Percentiles rank a stretch among this genome's conserved stretches.
Conservation (phyloP, 2,888 invertebrate genomes). For the Cartodere bifasciata region DNA sequence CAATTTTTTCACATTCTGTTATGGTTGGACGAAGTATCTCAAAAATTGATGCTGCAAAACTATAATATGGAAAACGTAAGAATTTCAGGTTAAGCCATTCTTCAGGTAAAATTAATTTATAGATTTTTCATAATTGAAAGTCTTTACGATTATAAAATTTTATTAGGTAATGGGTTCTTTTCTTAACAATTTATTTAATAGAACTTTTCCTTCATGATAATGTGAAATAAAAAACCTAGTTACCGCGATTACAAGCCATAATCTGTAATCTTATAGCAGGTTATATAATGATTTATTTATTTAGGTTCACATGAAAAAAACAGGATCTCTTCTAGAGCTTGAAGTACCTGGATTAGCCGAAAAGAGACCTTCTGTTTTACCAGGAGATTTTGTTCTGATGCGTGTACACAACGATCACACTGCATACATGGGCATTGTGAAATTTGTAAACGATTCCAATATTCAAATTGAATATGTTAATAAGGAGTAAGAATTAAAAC, state of each 20-base stretch:
- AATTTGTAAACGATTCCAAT: conserved; percentile 30
- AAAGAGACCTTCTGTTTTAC: conserved; percentile 51
- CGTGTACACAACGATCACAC: conserved; percentile 26
- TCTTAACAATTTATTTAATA: too few relatives aligned
- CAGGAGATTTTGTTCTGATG: conserved; percentile 42
- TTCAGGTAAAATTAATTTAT: too few relatives aligned
- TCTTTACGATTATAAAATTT: too few relatives aligned
- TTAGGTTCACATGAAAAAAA: too few relatives aligned
- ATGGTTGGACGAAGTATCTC: conserved; percentile 49
- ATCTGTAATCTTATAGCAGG: too few relatives aligned
- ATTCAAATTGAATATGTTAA: conserved; percentile 33
- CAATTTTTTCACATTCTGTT: conserved; percentile 43
- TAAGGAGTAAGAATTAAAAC: conserved; percentile 25
- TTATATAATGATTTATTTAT: too few relatives aligned
- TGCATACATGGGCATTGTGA: conserved; percentile 35
- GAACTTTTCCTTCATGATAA: too few relatives aligned
- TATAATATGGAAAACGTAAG: conserved; percentile 31
- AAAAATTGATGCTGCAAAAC: conserved; percentile 26
- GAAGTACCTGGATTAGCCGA: conserved; percentile 54
- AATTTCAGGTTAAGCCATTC: too few relatives aligned
- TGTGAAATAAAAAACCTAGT: too few relatives aligned
- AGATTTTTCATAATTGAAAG: too few relatives aligned
- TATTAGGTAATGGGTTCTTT: too few relatives aligned
- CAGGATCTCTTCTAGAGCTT: conserved; percentile 36
- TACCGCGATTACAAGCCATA: too few relatives aligned